A percentile compares a stretch with the other conserved stretches of the same genome.
These are phyloP conservation scores for Hirtodrosophila histrioides DNA, from an alignment of 2,888 invertebrate species.

Conservation along the genomic window DNA sequence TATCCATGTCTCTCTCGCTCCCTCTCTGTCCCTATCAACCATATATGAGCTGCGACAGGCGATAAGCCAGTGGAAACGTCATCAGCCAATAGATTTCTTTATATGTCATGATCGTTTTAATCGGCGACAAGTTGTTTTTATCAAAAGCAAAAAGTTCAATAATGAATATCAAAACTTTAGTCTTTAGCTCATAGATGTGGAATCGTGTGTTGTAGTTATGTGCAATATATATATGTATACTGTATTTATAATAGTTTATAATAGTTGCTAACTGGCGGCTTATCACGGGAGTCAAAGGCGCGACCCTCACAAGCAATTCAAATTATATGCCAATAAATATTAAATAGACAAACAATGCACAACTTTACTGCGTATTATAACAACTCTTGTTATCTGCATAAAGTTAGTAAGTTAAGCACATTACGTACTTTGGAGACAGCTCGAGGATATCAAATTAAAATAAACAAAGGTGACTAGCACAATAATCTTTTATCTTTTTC, in stretches of 20 bases:
- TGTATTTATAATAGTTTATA: not conserved
- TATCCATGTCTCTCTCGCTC: not conserved
- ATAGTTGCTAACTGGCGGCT: slow-evolving; percentile 14
- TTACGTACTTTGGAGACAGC: slow-evolving; percentile 12
- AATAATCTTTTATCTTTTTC: slow-evolving; percentile 4
- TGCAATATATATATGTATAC: slow-evolving; percentile 1
- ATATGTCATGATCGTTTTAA: slow-evolving; percentile 72
- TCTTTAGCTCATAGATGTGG: not conserved
- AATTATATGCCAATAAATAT: slow-evolving; percentile 41
- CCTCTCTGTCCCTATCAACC: slow-evolving; percentile 1
- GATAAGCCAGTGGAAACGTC: slow-evolving; percentile 56
- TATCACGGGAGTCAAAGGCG: slow-evolving; percentile 34
- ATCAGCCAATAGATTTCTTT: slow-evolving; percentile 51
- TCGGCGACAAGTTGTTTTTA: slow-evolving; percentile 32
- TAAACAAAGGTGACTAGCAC: slow-evolving; percentile 1
- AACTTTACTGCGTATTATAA: slow-evolving; percentile 5
- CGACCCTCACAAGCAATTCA: slow-evolving; percentile 23
- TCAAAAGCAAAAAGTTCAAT: slow-evolving; percentile 22
- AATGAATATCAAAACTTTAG: slow-evolving; percentile 10
- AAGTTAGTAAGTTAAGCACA: slow-evolving; percentile 7
- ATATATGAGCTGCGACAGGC: slow-evolving; percentile 5
- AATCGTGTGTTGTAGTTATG: not conserved
- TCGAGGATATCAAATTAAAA: slow-evolving; percentile 5
- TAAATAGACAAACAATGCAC: slow-evolving; percentile 26
- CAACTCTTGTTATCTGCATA: slow-evolving; percentile 26